These are phyloP conservation scores for Agriopis aurantiaria DNA, from an alignment of 2,888 invertebrate genomes.

Conservation along the genomic window DNA sequence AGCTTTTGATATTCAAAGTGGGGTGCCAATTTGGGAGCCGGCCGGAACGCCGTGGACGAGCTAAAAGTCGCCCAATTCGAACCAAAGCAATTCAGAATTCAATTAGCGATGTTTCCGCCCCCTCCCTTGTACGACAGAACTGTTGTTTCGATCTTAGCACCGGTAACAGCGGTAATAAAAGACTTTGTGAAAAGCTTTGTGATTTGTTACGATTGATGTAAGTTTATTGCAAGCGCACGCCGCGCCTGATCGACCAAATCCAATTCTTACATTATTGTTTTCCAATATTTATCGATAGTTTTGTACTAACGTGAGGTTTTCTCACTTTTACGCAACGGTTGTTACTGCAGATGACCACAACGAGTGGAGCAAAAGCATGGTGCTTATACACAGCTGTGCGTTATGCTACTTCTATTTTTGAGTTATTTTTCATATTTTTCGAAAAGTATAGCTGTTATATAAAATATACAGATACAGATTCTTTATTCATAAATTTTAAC, in stretches of 20 bases:
- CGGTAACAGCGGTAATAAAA: constrained; percentile 57
- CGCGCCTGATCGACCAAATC: constrained; percentile 1
- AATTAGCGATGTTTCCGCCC: constrained; percentile 60
- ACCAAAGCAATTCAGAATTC: constrained; percentile 54
- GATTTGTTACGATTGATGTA: constrained; percentile 49
- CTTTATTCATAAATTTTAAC: no score
- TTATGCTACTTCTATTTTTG: no score
- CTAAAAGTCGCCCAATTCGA: constrained; percentile 45
- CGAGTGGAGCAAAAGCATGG: no score
- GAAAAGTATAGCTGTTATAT: no score
- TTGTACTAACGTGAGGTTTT: constrained; percentile 5
- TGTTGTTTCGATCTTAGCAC: constrained; percentile 54
- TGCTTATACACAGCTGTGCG: no score
- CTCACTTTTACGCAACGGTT: no score
- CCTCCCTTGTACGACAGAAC: constrained; percentile 45
- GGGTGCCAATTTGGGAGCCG: constrained; percentile 33
- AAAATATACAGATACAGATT: no score
- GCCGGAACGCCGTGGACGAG: constrained; percentile 28
- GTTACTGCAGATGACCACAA: no score
- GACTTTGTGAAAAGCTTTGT: constrained; percentile 48
- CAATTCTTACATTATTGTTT: constrained; percentile 13
- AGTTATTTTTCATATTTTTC: no score
- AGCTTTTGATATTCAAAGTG: constrained; percentile 46
- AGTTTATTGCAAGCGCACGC: constrained; percentile 35
- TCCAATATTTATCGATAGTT: constrained; percentile 25